Base-by-base conservation (phyloP, 1,140 invertebrate genomes). In the Oryzaephilus surinamensis region DNA sequence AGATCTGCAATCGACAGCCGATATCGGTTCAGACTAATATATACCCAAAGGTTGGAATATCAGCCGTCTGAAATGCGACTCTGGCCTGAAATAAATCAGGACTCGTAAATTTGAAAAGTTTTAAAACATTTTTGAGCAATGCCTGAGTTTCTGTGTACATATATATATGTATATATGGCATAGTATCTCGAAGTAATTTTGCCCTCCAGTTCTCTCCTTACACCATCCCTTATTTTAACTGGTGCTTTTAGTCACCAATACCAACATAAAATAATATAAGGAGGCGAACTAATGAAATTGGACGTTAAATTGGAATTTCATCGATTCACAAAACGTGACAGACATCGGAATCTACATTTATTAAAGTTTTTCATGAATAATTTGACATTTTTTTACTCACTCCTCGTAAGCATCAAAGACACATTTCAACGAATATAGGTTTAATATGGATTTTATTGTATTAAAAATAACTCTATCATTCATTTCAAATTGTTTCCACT, bases 251-350 rank as follows among this genome's bases (percentile, higher is more conserved):
- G n/a, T n/a, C n/a, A n/a, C n/a, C n/a, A n/a, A n/a, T n/a, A n/a
- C 18, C 33, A 36, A 36, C 33, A 36, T 36, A 24, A 36, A 36
- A 36, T 36, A 36, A 36, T 36, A 36, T 36, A n/a, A n/a, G 16
- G 33, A 19, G 28, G 39, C 24, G 32, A 30, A 36, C 41, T 42
- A 42, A 42, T 42, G 41, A 42, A 42, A 42, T 42, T 33, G 27
- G 41, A 42, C 41, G 41, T 42, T 42, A 42, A 42, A 42, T 42
- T 42, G 41, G 41, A 42, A 42, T 42, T 42, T 42, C 41, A 42
- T 42, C 41, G 41, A 42, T 42, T 42, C 35, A 14, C n/a, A n/a
- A 32, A 32, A 42, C 33, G 41, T 42, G 41, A 36, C 41, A 28
- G 32, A 28, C 33, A 27, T n/a, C n/a, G 28, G 41, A 37, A 42